Conservation (phyloP, 2,113 vertebrate genomes). For the Podilymbus podiceps region DNA sequence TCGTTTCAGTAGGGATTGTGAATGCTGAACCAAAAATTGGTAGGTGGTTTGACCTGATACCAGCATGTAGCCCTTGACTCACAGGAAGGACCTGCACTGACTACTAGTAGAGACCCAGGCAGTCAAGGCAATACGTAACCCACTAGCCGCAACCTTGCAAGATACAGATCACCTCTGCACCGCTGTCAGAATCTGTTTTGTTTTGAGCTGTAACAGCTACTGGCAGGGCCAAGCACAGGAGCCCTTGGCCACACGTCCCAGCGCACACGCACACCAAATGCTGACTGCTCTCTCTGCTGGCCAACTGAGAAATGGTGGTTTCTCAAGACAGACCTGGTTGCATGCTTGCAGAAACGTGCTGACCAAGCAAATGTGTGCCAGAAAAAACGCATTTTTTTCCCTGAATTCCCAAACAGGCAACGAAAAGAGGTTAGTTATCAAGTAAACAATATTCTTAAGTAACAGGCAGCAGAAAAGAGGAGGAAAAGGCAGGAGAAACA, state of each 20-base stretch:
- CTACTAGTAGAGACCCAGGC: background rate
- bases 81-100: background rate
- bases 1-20: background rate
- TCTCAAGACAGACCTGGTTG: background rate
- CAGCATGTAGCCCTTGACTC: accelerated
- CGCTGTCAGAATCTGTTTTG: background rate
- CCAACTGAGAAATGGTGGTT: background rate
- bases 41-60: accelerated
- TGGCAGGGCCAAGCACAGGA: background rate
- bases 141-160: background rate
- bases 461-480: background rate
- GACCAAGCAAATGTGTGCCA: background rate
- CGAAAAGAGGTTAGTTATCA: background rate
- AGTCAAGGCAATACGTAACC: background rate
- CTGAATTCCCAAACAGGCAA: background rate
- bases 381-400: background rate
- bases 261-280: background rate
- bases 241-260: background rate
- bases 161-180: background rate
- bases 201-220: background rate
- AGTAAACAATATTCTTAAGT: background rate
- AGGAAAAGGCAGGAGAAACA: background rate
- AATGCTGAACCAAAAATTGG: background rate
- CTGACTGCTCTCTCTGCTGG: constrained; percentile 63
- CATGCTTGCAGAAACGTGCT: background rate